Percentiles rank a stretch among this genome's conserved stretches.
Evolutionary conservation across 2,113 vertebrate species (phyloP).

Genomic region (Pontoporia blainvillei): DNA sequence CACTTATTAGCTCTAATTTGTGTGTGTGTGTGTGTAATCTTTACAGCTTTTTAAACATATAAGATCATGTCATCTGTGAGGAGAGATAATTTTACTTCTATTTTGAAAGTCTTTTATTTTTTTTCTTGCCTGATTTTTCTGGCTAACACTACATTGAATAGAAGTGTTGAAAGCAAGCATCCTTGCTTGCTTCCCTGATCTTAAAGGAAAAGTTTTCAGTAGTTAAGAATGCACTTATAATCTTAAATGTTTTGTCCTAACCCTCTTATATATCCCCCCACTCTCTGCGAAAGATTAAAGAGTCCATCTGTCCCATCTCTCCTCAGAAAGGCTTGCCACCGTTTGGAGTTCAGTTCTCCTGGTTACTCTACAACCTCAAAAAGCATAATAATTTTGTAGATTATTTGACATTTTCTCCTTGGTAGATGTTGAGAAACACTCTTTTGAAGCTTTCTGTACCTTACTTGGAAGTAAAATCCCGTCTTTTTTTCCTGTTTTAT

Average conservation of each 20-base stretch:
- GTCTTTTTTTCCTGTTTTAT: slow-evolving; percentile 65
- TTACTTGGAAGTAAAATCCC: slow-evolving; percentile 10
- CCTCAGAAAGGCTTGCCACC: background rate
- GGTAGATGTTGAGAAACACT: background rate
- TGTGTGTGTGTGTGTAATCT: background rate
- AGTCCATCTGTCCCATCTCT: background rate
- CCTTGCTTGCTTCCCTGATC: background rate
- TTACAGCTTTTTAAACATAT: background rate
- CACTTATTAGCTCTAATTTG: background rate
- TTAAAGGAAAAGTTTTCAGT: background rate
- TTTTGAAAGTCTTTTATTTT: background rate
- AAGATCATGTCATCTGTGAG: background rate
- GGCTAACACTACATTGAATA: background rate
- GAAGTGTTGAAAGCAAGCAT: background rate
- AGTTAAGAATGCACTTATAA: background rate
- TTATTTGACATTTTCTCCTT: background rate
- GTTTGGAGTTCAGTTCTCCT: background rate
- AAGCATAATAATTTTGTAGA: background rate
- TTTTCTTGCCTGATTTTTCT: background rate
- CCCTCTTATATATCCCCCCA: background rate
- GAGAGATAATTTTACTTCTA: background rate
- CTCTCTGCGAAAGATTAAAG: background rate
- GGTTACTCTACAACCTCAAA: background rate
- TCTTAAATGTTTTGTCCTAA: background rate
- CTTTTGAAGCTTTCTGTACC: background rate